Percentiles rank a stretch among this genome's conserved stretches.
Evolutionary conservation across 2,113 vertebrate species (phyloP).

Genomic region (Ctenodactylus gundi): DNA sequence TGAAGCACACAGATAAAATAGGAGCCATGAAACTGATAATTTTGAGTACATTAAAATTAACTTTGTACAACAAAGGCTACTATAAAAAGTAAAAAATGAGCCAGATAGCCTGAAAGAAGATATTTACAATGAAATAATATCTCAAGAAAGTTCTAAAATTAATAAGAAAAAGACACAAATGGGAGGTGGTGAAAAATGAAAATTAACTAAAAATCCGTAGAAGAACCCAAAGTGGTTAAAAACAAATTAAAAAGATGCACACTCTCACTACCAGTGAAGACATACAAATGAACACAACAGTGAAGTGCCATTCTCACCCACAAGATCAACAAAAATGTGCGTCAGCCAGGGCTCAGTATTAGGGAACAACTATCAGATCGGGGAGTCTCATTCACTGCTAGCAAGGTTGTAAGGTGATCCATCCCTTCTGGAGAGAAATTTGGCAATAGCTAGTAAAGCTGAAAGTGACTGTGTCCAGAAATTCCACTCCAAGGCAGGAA

Average conservation of each 20-base stretch:
- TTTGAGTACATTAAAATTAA: conserved; percentile 9
- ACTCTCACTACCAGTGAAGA: conserved; percentile 40
- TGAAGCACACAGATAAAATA: background rate
- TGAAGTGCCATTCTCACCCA: background rate
- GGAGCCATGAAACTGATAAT: background rate
- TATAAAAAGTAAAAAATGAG: conserved; percentile 5
- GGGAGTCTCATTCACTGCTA: background rate
- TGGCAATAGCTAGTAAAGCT: background rate
- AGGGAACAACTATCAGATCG: background rate
- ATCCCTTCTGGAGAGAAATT: background rate
- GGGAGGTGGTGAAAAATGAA: background rate
- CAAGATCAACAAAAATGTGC: background rate
- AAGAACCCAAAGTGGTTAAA: background rate
- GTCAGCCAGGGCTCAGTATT: background rate
- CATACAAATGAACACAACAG: conserved; percentile 6
- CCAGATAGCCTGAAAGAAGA: background rate
- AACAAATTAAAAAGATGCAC: background rate
- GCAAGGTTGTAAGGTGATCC: background rate
- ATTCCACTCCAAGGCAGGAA: background rate
- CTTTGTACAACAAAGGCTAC: background rate
- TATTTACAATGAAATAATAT: background rate
- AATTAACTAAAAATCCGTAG: background rate
- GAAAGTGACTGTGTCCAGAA: conserved; percentile 36
- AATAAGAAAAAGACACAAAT: background rate
- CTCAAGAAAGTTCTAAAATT: background rate